Conservation (phyloP, 30 jellyfish, hydroid and myxozoan species). For the Chironex yamaguchii region DNA sequence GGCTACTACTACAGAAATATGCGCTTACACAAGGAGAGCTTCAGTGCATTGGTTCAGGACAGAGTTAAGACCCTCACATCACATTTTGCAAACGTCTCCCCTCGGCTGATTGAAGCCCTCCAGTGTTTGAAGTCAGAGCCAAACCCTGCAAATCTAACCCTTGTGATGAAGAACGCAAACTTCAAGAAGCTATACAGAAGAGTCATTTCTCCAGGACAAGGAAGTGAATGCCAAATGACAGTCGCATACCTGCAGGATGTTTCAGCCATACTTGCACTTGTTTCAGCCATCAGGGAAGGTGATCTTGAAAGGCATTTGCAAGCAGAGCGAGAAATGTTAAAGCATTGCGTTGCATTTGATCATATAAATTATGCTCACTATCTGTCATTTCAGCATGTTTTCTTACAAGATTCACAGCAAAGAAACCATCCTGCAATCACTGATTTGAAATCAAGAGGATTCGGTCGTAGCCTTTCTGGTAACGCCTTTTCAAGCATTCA, state of each 20-base stretch:
- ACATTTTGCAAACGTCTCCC: not conserved
- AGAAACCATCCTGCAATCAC: conserved; percentile 33
- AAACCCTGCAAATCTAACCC: not conserved
- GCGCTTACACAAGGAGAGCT: conserved; percentile 66
- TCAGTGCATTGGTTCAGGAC: conserved; percentile 52
- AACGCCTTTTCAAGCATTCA: conserved; percentile 15
- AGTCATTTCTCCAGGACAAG: not conserved
- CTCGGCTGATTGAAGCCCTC: not conserved
- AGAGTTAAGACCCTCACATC: conserved; percentile 36
- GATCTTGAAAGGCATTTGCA: conserved; percentile 30
- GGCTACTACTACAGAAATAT: conserved; percentile 43
- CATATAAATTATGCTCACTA: conserved; percentile 58
- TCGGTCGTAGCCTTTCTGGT: conserved; percentile 35
- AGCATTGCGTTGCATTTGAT: conserved; percentile 43
- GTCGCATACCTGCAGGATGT: conserved; percentile 35
- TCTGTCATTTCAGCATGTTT: conserved; percentile 39
- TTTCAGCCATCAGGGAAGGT: conserved; percentile 26
- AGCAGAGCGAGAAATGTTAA: conserved; percentile 30
- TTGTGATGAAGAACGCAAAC: not conserved
- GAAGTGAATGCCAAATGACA: conserved; percentile 30
- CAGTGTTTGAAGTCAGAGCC: conserved; percentile 1
- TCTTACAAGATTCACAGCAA: conserved; percentile 22
- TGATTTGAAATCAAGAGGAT: conserved; percentile 11
- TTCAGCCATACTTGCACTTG: conserved; percentile 31
- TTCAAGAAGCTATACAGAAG: not conserved